These are phyloP conservation scores for Mesitornis unicolor DNA, from an alignment of 2,113 vertebrate genomes.

Conservation along the genomic window DNA sequence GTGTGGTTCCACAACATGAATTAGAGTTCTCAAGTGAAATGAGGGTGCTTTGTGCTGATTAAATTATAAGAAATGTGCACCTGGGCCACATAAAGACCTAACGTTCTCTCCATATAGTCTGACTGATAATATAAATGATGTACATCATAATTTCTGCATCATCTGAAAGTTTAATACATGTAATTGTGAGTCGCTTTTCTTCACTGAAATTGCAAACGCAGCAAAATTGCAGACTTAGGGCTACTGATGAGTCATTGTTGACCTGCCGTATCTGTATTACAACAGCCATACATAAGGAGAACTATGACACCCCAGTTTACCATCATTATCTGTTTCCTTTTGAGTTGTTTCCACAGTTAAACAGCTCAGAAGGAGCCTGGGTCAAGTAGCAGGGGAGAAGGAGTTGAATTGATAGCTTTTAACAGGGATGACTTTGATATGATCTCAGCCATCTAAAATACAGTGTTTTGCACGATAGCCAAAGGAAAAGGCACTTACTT, in stretches of 20 bases:
- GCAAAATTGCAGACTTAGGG: constrained; percentile 46
- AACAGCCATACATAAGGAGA: neutral
- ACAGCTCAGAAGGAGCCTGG: neutral
- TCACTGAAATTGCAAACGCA: constrained; percentile 18
- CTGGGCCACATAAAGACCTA: constrained; percentile 16
- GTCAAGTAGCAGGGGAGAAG: neutral
- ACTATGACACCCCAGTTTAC: neutral
- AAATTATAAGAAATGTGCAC: constrained; percentile 46
- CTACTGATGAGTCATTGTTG: constrained; percentile 48
- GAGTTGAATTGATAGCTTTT: neutral
- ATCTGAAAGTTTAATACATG: constrained; percentile 47
- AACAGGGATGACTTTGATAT: neutral
- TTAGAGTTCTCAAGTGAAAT: constrained; percentile 62
- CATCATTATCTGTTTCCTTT: neutral
- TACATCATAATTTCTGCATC: constrained; percentile 45
- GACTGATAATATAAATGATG: constrained; percentile 24
- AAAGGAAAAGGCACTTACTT: neutral
- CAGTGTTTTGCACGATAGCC: neutral
- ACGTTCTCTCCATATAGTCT: neutral
- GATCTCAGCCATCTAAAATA: neutral
- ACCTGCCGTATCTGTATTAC: neutral
- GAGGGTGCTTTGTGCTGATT: constrained; percentile 55
- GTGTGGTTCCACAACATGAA: constrained; percentile 70
- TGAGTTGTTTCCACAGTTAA: constrained; percentile 2
- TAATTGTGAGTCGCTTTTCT: constrained; percentile 53